phyloP scores from a whole-genome alignment of 2,113 vertebrate genomes.

The Osmerus mordax region DNA sequence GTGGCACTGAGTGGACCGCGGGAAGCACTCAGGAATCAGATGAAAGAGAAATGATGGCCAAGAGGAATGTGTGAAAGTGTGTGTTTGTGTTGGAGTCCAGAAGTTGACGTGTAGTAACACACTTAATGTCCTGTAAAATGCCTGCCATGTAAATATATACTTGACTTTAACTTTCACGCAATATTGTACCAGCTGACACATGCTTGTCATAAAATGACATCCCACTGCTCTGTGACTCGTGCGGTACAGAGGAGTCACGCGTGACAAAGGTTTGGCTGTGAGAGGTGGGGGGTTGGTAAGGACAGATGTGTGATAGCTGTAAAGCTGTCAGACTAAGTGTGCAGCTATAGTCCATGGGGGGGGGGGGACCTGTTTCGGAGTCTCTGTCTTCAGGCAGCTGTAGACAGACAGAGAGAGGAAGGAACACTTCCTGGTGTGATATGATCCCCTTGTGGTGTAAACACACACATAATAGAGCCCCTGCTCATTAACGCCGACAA shows the following conservation, averaged over 20 bases:
- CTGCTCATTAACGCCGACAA: slow-evolving; percentile 53
- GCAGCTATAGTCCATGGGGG: slow-evolving; percentile 30
- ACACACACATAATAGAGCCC: slow-evolving; percentile 19
- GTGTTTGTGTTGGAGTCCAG: neutral
- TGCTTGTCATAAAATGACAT: too few species aligned
- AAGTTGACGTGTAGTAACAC: too few species aligned
- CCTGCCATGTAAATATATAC: too few species aligned
- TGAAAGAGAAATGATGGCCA: slow-evolving; percentile 30
- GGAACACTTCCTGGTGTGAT: neutral
- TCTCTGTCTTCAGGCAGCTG: slow-evolving; percentile 8
- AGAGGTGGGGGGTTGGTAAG: neutral
- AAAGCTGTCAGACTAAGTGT: slow-evolving; percentile 41
- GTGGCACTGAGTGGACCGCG: slow-evolving; percentile 24
- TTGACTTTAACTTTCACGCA: too few species aligned
- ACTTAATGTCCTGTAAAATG: too few species aligned
- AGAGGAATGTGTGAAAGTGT: slow-evolving; percentile 21
- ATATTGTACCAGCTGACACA: too few species aligned
- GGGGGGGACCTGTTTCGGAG: slow-evolving; percentile 8
- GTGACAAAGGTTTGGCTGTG: slow-evolving; percentile 3
- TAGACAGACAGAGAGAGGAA: neutral
- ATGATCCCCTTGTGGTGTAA: neutral
- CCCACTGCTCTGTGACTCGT: too few species aligned
- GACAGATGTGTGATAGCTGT: slow-evolving; percentile 33
- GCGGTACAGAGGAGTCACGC: too few species aligned
- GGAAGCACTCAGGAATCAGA: slow-evolving; percentile 20